These are phyloP conservation scores for Hemicentrotus pulcherrimus DNA, from an alignment of 35 echinoderm and acorn worm species.

Conservation along the genomic window DNA sequence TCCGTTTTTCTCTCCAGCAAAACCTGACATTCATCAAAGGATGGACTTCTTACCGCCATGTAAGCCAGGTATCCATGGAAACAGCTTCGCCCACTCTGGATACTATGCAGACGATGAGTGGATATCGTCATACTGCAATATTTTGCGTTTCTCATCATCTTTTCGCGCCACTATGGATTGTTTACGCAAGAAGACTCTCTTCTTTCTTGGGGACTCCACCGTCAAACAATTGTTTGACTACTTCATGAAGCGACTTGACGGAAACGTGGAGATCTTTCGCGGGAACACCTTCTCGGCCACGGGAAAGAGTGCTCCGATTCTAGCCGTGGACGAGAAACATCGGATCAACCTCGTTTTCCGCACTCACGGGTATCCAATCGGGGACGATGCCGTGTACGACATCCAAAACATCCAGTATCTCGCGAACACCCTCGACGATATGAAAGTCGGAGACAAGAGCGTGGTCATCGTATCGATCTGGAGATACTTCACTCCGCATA, in stretches of 20 bases:
- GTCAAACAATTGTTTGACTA: slow-evolving; percentile 1
- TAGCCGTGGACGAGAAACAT: background rate
- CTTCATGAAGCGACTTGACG: background rate
- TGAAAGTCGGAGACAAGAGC: background rate
- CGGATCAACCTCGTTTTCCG: background rate
- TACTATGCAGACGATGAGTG: slow-evolving; percentile 23
- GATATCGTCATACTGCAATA: slow-evolving; percentile 21
- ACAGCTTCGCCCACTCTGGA: background rate
- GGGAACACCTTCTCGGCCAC: background rate
- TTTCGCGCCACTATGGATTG: background rate
- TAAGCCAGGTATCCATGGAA: slow-evolving; percentile 28
- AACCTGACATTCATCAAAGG: background rate
- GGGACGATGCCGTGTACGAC: background rate
- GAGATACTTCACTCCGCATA: slow-evolving; percentile 38
- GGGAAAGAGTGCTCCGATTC: background rate
- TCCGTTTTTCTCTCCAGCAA: background rate
- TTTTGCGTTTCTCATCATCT: slow-evolving; percentile 28
- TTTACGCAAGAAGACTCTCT: slow-evolving; percentile 39
- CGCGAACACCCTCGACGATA: slow-evolving; percentile 35
- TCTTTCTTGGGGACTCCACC: slow-evolving; percentile 26
- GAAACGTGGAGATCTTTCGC: background rate
- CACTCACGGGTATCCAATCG: slow-evolving; percentile 5
- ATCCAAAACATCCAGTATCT: slow-evolving; percentile 13
- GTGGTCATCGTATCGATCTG: slow-evolving; percentile 25
- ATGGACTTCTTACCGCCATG: background rate